Evolutionary conservation across 1,140 invertebrate genomes (phyloP).

Genomic region (Calephelis virginiensis): DNA sequence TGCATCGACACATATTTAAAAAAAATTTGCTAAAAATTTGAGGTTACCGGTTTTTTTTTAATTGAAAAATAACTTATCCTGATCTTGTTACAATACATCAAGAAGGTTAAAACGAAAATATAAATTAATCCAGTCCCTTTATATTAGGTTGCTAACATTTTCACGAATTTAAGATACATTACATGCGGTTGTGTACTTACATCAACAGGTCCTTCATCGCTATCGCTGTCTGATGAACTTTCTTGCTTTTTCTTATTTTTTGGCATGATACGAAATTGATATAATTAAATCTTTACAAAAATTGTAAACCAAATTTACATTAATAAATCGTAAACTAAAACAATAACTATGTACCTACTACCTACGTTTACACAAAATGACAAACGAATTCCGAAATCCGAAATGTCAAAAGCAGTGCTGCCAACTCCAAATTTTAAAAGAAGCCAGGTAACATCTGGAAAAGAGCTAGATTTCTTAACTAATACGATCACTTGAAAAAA

Average conservation of each 20-base stretch:
- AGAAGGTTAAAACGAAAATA: too few species aligned
- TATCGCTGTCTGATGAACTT: constrained; percentile 60
- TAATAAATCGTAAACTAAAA: background rate
- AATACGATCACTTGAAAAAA: too few species aligned
- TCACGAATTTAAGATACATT: background rate
- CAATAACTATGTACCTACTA: background rate
- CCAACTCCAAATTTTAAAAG: too few species aligned
- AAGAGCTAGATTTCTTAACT: too few species aligned
- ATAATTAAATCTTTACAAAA: background rate
- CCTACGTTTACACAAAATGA: too few species aligned
- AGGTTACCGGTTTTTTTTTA: constrained; percentile 2
- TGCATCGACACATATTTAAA: too few species aligned
- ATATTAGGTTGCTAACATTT: background rate
- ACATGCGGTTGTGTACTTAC: constrained; percentile 45
- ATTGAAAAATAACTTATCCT: too few species aligned
- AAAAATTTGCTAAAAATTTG: background rate
- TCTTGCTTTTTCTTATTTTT: constrained; percentile 71
- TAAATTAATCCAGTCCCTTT: too few species aligned
- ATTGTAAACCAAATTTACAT: background rate
- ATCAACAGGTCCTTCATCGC: constrained; percentile 75
- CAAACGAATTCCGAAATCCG: too few species aligned
- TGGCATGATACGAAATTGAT: constrained; percentile 49
- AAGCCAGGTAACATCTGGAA: too few species aligned
- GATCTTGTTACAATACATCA: too few species aligned
- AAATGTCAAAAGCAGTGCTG: too few species aligned